Conservation (phyloP, 2,797 vertebrate genomes). For the Clarias fuscus region DNA sequence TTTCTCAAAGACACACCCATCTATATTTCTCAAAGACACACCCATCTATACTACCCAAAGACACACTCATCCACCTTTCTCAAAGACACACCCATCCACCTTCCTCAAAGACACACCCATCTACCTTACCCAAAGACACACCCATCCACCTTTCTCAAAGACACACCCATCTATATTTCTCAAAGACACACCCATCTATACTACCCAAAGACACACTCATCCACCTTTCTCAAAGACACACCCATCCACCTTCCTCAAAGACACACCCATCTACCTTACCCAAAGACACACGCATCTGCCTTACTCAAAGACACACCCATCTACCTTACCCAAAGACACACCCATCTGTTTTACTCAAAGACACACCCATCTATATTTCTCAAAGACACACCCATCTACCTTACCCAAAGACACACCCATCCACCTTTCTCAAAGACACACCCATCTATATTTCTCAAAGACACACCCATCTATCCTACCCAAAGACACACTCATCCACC, state of each 20-base stretch:
- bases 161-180: neutral
- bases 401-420: neutral
- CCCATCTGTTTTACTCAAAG: neutral
- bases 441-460: neutral
- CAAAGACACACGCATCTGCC: constrained; percentile 10
- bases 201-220: neutral
- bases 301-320: too few species aligned
- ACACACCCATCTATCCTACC: neutral
- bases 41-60: too few species aligned
- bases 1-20: too few species aligned
- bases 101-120: neutral
- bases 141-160: too few species aligned
- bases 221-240: neutral
- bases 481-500: too few species aligned
- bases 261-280: neutral
- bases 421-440: neutral
- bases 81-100: too few species aligned
- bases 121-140: neutral
- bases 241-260: too few species aligned
- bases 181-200: neutral
- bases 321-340: neutral
- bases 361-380: neutral
- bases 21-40: too few species aligned
- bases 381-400: neutral
- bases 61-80: too few species aligned